A percentile compares a stretch with the other conserved stretches of the same genome.
These are phyloP conservation scores for Ameiurus melas DNA, from an alignment of 2,113 vertebrate species.

Conservation along the genomic window DNA sequence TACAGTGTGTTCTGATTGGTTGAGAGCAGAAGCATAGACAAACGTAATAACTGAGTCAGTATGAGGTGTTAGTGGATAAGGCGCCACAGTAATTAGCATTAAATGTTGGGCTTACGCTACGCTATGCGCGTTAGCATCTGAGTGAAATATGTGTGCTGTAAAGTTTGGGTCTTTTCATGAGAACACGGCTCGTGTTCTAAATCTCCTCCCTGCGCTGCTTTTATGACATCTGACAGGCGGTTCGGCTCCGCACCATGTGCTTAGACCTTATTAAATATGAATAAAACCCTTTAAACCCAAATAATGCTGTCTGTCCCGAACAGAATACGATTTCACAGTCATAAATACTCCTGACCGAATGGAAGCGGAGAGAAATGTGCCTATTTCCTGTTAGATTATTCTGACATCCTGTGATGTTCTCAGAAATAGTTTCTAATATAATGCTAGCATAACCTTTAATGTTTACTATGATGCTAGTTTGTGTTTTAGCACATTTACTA, in stretches of 20 bases:
- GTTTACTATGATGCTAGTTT: background rate
- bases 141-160: background rate
- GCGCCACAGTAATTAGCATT: background rate
- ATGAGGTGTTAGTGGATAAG: background rate
- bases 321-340: background rate
- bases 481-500: background rate
- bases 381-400: background rate
- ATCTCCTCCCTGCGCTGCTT: background rate
- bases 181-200: background rate
- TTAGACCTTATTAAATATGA: conserved; percentile 30
- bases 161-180: conserved; percentile 3
- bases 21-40: background rate
- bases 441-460: background rate
- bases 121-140: background rate
- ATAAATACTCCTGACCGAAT: background rate
- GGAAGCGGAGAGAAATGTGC: background rate
- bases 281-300: conserved; percentile 17
- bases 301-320: conserved; percentile 9
- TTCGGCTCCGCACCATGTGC: background rate
- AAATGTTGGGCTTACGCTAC: background rate
- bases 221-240: conserved; percentile 8
- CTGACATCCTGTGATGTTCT: background rate
- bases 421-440: background rate
- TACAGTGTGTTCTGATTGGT: background rate
- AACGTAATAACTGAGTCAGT: background rate